A percentile compares a stretch with the other conserved stretches of the same genome.
Conservation (phyloP, 37 sponge, comb jelly and placozoan species). For the Mnemiopsis leidyi region DNA sequence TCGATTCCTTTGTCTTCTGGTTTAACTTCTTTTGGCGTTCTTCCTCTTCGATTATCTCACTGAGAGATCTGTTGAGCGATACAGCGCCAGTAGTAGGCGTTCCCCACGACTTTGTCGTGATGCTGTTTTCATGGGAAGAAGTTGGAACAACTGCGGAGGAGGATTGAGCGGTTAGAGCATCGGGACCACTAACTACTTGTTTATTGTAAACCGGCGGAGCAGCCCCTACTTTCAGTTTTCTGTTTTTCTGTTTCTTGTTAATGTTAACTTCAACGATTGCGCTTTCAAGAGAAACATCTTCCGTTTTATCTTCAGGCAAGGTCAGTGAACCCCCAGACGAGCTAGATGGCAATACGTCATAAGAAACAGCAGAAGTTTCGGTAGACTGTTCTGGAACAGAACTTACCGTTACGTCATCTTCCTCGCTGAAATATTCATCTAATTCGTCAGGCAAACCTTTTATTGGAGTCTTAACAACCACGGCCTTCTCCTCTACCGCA, state of each 20-base stretch:
- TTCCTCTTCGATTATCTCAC: conserved; percentile 9
- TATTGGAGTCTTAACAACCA: background rate
- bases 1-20: background rate
- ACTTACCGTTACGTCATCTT: background rate
- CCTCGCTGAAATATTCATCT: background rate
- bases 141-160: background rate
- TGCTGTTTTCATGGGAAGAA: background rate
- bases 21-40: background rate
- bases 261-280: background rate
- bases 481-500: background rate
- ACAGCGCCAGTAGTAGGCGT: background rate
- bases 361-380: background rate
- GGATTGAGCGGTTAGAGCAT: too few relatives aligned
- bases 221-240: background rate
- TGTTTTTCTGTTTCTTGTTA: background rate
- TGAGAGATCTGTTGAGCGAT: background rate
- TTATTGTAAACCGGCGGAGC: background rate
- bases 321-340: background rate
- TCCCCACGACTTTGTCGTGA: background rate
- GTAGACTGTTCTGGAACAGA: background rate
- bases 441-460: background rate
- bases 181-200: background rate
- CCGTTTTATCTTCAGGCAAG: background rate
- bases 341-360: background rate
- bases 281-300: background rate